Evolutionary conservation across 2,113 vertebrate species (phyloP), one percentile per base, ranked within the genome.

Genomic region (Seriola rivoliana): DNA sequence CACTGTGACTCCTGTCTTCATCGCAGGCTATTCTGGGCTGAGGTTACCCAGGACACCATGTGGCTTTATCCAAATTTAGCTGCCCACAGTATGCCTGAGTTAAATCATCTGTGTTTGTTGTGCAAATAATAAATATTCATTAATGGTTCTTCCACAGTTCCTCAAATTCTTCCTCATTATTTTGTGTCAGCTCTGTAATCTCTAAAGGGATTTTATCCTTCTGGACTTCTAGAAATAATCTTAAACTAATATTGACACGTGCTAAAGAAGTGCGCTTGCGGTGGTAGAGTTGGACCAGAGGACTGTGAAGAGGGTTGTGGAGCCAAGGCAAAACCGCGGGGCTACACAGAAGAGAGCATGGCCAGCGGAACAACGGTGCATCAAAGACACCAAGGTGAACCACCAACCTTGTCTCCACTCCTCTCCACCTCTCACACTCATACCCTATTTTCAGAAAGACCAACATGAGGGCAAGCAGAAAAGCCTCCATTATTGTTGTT

Each of bases 101-200:
- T 85, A 88, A 94, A 94, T 94, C 91, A 91, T 90, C 90, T 80
- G 76, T 92, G 85, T 90, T 92, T 91, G 85, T 88, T 84, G 82
- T 81, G 84, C 91, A 95, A 95, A 95, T 93, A 94, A 92, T 93
- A 94, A 94, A 95, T 95, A 95, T 94, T 93, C 93, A 93, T 93
- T 93, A 92, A 91, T 88, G 93, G 90, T 87, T 90, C 80, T 78
- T 89, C 84, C 83, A 88, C 85, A 78, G 89, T 85, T 91, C 86
- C 89, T 85, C 52, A 59, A 88, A 92, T 93, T 89, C 89, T 89
- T 92, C 60, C 23, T 92, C 92, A 93, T 95, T 91, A 93, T 93
- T 91, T 91, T 87, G 85, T 89, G 92, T 93, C 75, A 81, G 85
- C 85, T 82, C 89, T 89, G 88, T 91, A 89, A 94, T 93, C 89